A percentile compares a stretch with the other conserved stretches of the same genome.
Conservation (phyloP, 2,888 invertebrate species). For the Resseliella maxima region DNA sequence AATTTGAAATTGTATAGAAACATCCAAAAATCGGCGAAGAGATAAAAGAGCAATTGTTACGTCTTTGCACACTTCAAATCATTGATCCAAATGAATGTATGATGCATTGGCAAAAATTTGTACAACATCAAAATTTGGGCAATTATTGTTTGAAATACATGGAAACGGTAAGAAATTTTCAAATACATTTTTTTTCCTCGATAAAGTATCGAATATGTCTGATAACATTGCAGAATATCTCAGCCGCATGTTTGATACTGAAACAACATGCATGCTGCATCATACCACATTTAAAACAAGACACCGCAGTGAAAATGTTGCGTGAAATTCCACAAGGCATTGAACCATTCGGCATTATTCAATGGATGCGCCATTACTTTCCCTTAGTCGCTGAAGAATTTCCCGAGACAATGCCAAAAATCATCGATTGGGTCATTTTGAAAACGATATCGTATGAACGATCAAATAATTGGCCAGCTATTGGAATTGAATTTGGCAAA, state of each 20-base stretch:
- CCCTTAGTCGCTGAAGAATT: slow-evolving; percentile 65
- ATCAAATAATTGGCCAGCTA: slow-evolving; percentile 66
- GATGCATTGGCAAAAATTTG: slow-evolving; percentile 66
- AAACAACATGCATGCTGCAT: slow-evolving; percentile 65
- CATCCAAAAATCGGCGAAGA: slow-evolving; percentile 61
- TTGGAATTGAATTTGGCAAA: slow-evolving; percentile 66
- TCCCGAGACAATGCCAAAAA: slow-evolving; percentile 64
- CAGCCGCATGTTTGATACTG: slow-evolving; percentile 66
- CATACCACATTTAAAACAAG: slow-evolving; percentile 63
- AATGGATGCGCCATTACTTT: slow-evolving; percentile 66
- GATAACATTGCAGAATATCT: slow-evolving; percentile 63
- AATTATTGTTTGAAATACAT: slow-evolving; percentile 17
- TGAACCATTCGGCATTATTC: slow-evolving; percentile 65
- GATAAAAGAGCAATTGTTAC: slow-evolving; percentile 65
- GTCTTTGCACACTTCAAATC: slow-evolving; percentile 65
- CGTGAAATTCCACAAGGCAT: slow-evolving; percentile 64
- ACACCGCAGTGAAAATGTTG: slow-evolving; percentile 63
- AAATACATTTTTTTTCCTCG: no score
- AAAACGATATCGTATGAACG: slow-evolving; percentile 65
- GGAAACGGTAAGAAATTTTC: slow-evolving; percentile 7
- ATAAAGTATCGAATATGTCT: no score
- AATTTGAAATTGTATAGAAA: background rate
- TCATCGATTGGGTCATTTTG: slow-evolving; percentile 66
- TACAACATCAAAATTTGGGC: slow-evolving; percentile 65
- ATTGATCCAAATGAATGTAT: slow-evolving; percentile 67